Percentiles rank a stretch among this genome's conserved stretches.
Conservation (phyloP, 2,797 vertebrate genomes). For the Avahi laniger region DNA sequence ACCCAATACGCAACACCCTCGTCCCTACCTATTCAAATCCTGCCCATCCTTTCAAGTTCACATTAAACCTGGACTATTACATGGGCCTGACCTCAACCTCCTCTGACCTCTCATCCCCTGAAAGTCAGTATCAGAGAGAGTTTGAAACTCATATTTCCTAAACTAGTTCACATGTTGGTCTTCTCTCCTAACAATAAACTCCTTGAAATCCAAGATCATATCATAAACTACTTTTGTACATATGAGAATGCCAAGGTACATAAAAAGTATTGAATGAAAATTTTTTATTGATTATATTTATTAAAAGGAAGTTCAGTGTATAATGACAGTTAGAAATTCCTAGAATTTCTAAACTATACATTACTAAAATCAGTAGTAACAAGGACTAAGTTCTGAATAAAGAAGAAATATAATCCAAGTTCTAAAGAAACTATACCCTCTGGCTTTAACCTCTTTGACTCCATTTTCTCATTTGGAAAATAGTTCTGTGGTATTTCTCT, state of each 20-base stretch:
- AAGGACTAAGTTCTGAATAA: slow-evolving; percentile 41
- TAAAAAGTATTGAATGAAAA: slow-evolving; percentile 16
- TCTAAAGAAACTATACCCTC: background rate
- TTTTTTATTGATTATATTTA: slow-evolving; percentile 21
- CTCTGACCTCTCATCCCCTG: background rate
- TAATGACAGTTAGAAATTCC: slow-evolving; percentile 27
- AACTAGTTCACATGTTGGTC: background rate
- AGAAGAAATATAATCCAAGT: slow-evolving; percentile 12
- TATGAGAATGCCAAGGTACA: background rate
- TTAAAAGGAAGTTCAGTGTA: background rate
- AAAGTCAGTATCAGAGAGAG: background rate
- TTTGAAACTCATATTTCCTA: background rate
- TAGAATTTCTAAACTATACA: slow-evolving; percentile 37
- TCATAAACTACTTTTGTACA: background rate
- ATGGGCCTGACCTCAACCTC: background rate
- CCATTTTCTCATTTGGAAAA: slow-evolving; percentile 57
- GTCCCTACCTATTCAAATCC: background rate
- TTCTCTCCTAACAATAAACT: slow-evolving; percentile 22
- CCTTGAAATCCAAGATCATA: slow-evolving; percentile 4
- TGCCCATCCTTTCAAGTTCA: background rate
- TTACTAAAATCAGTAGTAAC: slow-evolving; percentile 18
- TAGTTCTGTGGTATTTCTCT: slow-evolving; percentile 25
- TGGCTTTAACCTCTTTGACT: slow-evolving; percentile 45
- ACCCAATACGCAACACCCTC: background rate
- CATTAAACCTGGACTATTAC: background rate